These are phyloP conservation scores for Florisuga fusca DNA, from an alignment of 2,797 vertebrate species.

Conservation along the genomic window DNA sequence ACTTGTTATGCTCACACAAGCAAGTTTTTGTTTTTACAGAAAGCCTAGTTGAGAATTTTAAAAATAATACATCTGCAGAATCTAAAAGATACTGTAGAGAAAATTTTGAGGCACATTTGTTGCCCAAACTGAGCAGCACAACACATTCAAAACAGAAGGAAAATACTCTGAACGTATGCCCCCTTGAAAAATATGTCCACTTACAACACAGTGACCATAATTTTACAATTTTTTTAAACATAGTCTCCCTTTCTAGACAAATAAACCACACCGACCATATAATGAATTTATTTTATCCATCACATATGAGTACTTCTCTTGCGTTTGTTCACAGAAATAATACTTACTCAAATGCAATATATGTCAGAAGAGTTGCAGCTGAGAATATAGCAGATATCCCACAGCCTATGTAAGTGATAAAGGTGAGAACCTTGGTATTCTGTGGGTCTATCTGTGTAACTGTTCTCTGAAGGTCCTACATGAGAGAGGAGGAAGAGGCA, in stretches of 20 bases:
- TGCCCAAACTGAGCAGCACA: background rate
- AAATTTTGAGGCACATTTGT: background rate
- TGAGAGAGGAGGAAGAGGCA: conserved; percentile 1
- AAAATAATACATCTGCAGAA: background rate
- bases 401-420: conserved; percentile 94
- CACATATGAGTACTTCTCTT: background rate
- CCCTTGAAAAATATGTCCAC: background rate
- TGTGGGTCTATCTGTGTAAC: conserved; percentile 76
- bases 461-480: conserved; percentile 87
- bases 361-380: conserved; percentile 94
- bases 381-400: conserved; percentile 95
- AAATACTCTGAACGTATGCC: background rate
- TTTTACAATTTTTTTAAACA: background rate
- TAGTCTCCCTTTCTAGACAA: background rate
- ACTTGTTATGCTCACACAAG: background rate
- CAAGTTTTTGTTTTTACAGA: background rate
- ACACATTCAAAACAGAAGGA: background rate
- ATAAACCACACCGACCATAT: background rate
- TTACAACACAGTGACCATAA: background rate
- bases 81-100: background rate
- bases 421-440: conserved; percentile 89
- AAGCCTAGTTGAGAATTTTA: background rate
- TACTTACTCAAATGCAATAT: conserved; percentile 96
- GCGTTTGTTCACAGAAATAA: background rate
- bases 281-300: background rate